Base-by-base conservation (phyloP, 2,113 vertebrate species). In the Gasterosteus aculeatus region DNA sequence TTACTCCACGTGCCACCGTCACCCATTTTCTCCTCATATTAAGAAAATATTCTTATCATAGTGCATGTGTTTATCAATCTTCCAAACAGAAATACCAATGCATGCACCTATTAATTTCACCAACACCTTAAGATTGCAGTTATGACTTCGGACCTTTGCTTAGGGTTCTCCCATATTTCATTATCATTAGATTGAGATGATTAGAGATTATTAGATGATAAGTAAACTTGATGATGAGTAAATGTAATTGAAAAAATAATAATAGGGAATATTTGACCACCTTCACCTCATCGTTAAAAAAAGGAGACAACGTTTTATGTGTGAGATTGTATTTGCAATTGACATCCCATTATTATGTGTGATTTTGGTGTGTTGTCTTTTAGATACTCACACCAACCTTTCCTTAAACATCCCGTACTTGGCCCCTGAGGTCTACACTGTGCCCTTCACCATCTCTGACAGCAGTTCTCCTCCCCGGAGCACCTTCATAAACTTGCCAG, bases 301-400 rank as follows among this genome's bases (percentile, higher is more conserved):
- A 69, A 57, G 8, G 1, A 7, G 15, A 31, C 39, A 4, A 56
- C 26, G 38, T n/a, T 51, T 18, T 31, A 33, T 38, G 8, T 7
- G 9, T 56, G 10, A 18, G 10, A 18, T 39, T 58, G 12, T 29
- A 7, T 47, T 58, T n/a, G 35, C 39, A 26, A 64, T 3, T n/a
- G 44, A 41, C 41, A 63, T 1, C 41, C 18, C 7, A 39, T 58
- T 51, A 33, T 31, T 38, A 2, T 31, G 2, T 29, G n/a, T 66
- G 5, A 47, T 61, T 69, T 72, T 31, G 51, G 31, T 54, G 16
- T 49, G 68, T 87, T 85, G 7, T 78, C 73, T 44, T 42, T 58
- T 85, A 97, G 95, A 92, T 80, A 95, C 94, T 29, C 95, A 95
- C 46, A 95, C 93, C 62, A 95, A 93, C 85, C 93, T 96, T 69